Base-by-base conservation (phyloP, 2,888 invertebrate species). In the Exephanes ischioxanthus region DNA sequence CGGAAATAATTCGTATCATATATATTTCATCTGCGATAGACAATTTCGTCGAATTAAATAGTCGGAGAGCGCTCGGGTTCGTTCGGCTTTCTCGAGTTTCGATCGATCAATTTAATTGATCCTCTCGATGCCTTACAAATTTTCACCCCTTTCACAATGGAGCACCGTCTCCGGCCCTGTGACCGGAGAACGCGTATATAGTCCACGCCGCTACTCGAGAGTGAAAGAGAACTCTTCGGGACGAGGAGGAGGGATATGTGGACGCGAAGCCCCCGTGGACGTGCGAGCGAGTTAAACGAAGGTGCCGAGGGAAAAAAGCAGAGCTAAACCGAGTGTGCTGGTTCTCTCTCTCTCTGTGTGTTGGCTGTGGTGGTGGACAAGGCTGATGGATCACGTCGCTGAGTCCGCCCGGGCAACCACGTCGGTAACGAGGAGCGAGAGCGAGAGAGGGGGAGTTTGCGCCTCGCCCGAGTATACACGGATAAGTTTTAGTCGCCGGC, bases 361-460 rank as follows among this genome's bases (percentile, higher is more conserved):
- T 41, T 41, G 41, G 19, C 37, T 16, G n/a, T 80, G 86, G 88
- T 87, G 78, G 89, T 88, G 88, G 89, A 90, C 90, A 71, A 81
- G 88, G 87, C 90, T 90, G 91, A 90, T 90, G 90, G 90, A 92
- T 90, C 90, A 88, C 90, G 91, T 90, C 89, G 90, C 80, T 19
- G 79, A 81, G 77, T 79, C 66, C 76, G 70, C 58, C 22, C 82
- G 51, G 79, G 91, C 91, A 86, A 91, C 88, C 89, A 88, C 88
- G 91, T 91, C 91, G 91, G 91, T 93, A 93, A 92, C 92, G 89
- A 93, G 92, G 88, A 92, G 89, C 45, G 45, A 3, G 88, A 92
- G 89, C 14, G 45, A 3, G 45, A 45, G 45, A 45, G 45, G 45
- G 89, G 90, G 91, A 90, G 89, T 88, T 76, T 30, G 78, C 71